Base-by-base conservation (phyloP, 2,113 vertebrate species). In the Syrmaticus mikado region DNA sequence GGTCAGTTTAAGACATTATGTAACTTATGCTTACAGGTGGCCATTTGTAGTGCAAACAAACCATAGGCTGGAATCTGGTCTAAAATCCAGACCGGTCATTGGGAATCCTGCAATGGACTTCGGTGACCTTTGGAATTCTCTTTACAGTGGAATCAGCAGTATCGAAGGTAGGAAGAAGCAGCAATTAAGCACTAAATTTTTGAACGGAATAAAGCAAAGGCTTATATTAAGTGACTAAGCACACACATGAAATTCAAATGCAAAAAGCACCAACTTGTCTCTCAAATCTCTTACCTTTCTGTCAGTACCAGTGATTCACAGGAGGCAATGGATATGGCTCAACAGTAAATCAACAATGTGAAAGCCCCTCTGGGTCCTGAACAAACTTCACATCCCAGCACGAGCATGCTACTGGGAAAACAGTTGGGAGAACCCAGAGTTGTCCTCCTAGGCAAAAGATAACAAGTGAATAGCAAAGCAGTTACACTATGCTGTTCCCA, bases 381-480 rank as follows among this genome's bases (percentile, higher is more conserved):
- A 38, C 8, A 10, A 48, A 3, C 13, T 46, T 72, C 71, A 85
- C 21, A 57, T 4, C 9, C 9, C 3, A 0, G 15, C 4, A 1
- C 1, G 1, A 25, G 25, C 87, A 73, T 1, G 1, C 9, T 70
- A 32, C 72, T 77, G 52, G 38, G 43, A 78, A 55, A 28, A 50
- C 16, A 7, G 1, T 0, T 55, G 36, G 20, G 21, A 90, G 30
- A 60, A 73, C 6, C 4, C 55, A 71, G 36, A 24, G 41, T 28
- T 67, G 27, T 60, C 28, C 24, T 70, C 27, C 18, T 5, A 45
- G 11, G 55, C 45, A 61, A 58, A 15, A 65, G 17, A 45, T 24
- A 83, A 36, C 28, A 76, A 61, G 43, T 30, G 46, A 82, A 72
- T 2, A 43, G 24, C 20, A 46, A 4, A 18, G 18, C 6, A 46